Base-by-base conservation (phyloP, 2,113 vertebrate species). In the Hoplias malabaricus region DNA sequence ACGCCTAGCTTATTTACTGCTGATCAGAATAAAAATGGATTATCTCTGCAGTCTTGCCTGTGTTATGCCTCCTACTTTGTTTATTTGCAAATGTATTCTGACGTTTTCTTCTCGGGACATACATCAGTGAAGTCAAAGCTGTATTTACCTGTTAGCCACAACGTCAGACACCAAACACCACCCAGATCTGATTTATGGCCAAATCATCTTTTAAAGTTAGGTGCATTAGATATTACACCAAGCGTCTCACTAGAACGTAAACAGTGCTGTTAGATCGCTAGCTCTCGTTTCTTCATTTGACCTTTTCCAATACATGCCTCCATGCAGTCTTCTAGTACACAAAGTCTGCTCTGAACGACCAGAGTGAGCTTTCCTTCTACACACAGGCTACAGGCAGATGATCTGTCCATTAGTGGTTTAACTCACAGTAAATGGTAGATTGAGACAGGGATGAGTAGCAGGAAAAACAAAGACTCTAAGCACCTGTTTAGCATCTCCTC, bases 321-420 rank as follows among this genome's bases (percentile, higher is more conserved):
- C 34, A n/a, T 63, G 31, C 29, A n/a, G 59, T 34, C 59, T 36
- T 36, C 59, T 19, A 19, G 29, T 34, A 33, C 1, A 10, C 48
- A 21, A 69, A 25, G n/a, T 77, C 65, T 34, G 48, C 54, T 2
- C 2, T 57, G 38, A 46, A 46, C 8, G 46, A 42, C 40, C 23
- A 66, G 38, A 70, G 67, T 11, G 46, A 33, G 54, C 36, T 53
- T 78, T 78, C 31, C 46, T 23, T 19, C 14, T 13, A 42, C 31
- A 27, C 43, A n/a, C 33, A 67, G 48, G 56, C 75, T 31, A n/a
- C 33, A 67, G 48, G 56, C 75, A 77, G 75, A 69, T 69, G 76
- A 33, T 50, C 33, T 71, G 21, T 61, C 29, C 38, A 40, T 33
- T 70, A 57, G 23, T 31, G 59, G 65, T 78, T 71, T 27, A 21